These are phyloP conservation scores for Euplexia lucipara DNA, from an alignment of 2,888 invertebrate species.

Conservation along the genomic window DNA sequence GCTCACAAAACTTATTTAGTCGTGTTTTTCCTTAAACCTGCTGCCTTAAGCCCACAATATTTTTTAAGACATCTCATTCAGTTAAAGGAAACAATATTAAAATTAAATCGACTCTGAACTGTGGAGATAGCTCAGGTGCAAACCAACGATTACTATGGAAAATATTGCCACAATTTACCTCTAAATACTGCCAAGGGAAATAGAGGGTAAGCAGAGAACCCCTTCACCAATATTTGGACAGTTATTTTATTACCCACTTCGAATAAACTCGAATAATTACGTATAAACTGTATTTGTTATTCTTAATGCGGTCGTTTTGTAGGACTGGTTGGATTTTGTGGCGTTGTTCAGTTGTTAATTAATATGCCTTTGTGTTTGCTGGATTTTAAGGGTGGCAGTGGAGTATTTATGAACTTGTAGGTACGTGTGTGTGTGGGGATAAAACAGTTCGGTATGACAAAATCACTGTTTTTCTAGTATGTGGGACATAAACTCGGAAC, in stretches of 20 bases:
- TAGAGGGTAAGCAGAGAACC: constrained; percentile 51
- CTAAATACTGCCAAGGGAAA: constrained; percentile 72
- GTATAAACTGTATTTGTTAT: constrained; percentile 61
- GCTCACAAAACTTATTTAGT: neutral
- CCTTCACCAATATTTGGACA: constrained; percentile 60
- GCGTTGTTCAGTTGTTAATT: constrained; percentile 40
- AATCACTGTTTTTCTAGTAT: too few species aligned
- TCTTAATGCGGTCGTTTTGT: constrained; percentile 52
- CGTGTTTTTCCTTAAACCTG: too few species aligned
- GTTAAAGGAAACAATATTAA: constrained; percentile 41
- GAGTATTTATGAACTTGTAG: neutral
- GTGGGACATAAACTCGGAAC: too few species aligned
- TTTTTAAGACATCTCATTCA: constrained; percentile 44
- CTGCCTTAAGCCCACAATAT: constrained; percentile 31
- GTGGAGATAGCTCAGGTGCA: constrained; percentile 68
- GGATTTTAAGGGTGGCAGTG: constrained; percentile 3
- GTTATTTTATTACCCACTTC: constrained; percentile 59
- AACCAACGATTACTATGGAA: constrained; percentile 71
- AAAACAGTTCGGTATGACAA: neutral
- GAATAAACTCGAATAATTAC: constrained; percentile 51
- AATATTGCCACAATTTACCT: constrained; percentile 72
- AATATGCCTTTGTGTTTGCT: constrained; percentile 14
- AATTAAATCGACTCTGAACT: constrained; percentile 53
- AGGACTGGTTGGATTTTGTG: constrained; percentile 40
- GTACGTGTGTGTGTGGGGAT: neutral